phyloP scores from a whole-genome alignment of 1,140 invertebrate genomes.

The Philotrypesis tridentata region DNA sequence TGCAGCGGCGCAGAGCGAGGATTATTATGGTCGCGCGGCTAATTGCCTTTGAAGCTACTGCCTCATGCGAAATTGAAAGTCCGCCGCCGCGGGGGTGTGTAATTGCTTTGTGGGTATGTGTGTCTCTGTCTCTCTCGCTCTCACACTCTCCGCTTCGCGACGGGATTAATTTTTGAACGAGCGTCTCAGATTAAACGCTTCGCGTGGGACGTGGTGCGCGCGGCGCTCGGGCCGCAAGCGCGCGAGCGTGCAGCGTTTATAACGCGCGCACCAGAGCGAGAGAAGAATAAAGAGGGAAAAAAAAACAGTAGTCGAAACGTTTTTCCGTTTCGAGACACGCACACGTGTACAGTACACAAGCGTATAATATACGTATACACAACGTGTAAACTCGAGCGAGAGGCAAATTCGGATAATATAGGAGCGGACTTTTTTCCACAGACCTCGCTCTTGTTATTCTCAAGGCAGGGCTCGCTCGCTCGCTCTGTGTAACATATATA shows the following conservation, averaged over 20 bases:
- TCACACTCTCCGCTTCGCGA: not conserved
- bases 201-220: not conserved
- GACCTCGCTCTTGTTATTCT: not conserved
- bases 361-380: too few relatives aligned
- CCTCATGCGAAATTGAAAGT: not conserved
- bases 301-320: not conserved
- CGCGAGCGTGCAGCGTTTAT: too few relatives aligned
- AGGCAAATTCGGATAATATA: not conserved
- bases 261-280: too few relatives aligned
- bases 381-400: too few relatives aligned
- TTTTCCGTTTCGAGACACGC: not conserved
- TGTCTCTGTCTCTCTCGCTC: too few relatives aligned
- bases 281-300: not conserved
- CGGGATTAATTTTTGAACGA: not conserved
- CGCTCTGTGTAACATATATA: too few relatives aligned
- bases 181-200: not conserved
- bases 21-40: not conserved
- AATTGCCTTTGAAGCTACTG: not conserved
- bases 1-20: not conserved
- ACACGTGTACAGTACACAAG: too few relatives aligned
- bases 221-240: too few relatives aligned
- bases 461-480: too few relatives aligned
- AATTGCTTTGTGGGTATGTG: not conserved
- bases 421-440: not conserved
- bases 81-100: not conserved